Conservation (phyloP, 2,888 invertebrate genomes). For the Lepeophtheirus nordmannii region DNA sequence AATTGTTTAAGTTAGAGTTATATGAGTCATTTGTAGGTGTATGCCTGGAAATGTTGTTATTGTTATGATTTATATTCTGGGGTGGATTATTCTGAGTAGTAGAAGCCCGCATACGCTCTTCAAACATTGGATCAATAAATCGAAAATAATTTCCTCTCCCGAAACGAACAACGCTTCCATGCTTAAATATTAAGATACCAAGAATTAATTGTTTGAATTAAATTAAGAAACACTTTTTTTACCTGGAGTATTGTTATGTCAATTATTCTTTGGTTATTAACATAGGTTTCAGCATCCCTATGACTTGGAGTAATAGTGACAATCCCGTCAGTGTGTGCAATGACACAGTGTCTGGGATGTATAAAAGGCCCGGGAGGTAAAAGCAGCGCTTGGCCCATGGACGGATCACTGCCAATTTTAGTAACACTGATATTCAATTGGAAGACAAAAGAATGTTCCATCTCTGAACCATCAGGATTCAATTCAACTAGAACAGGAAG, state of each 20-base stretch:
- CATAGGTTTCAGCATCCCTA: constrained; percentile 80
- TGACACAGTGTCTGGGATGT: constrained; percentile 83
- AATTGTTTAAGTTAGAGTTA: background rate
- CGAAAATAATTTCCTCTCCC: constrained; percentile 40
- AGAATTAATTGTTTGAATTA: background rate
- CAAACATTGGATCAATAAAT: constrained; percentile 36
- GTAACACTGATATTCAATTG: constrained; percentile 47
- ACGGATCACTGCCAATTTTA: constrained; percentile 54
- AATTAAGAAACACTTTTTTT: constrained; percentile 14
- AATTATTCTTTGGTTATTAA: constrained; percentile 77
- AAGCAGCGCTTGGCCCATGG: constrained; percentile 32
- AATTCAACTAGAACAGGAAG: constrained; percentile 59
- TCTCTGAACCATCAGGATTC: constrained; percentile 42
- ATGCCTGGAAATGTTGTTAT: background rate
- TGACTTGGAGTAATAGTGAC: constrained; percentile 85
- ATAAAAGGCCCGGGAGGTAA: constrained; percentile 65
- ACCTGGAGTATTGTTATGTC: constrained; percentile 73
- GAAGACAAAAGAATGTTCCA: constrained; percentile 1
- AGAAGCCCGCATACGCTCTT: background rate
- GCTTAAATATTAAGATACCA: constrained; percentile 30
- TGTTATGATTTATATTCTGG: background rate
- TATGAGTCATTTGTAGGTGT: background rate
- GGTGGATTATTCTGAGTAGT: background rate
- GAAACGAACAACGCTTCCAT: constrained; percentile 38
- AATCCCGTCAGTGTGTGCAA: constrained; percentile 74